Evolutionary conservation across 2,113 vertebrate species (phyloP).

Genomic region (Scortum barcoo): DNA sequence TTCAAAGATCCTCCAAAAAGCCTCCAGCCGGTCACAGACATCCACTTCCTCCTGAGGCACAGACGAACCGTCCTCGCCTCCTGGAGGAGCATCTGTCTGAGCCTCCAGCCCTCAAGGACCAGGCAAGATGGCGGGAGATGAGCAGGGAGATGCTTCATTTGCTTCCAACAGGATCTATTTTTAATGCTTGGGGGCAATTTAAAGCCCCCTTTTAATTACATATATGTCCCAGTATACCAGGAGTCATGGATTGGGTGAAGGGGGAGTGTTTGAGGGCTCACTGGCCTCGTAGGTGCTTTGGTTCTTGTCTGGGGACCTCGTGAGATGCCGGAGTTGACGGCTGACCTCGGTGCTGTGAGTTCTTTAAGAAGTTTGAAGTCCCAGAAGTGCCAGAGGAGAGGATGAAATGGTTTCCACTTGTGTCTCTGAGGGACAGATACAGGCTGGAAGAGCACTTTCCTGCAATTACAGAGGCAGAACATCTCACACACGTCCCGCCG

Average conservation of each 20-base stretch:
- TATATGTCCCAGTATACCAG: conserved; percentile 55
- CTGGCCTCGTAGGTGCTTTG: conserved; percentile 2
- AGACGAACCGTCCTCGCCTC: conserved; percentile 27
- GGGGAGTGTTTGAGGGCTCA: conserved; percentile 16
- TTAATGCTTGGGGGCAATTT: conserved; percentile 72
- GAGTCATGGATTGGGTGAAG: conserved; percentile 36
- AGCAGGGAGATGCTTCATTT: conserved; percentile 71
- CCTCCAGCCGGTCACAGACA: conserved; percentile 14
- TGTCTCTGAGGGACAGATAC: conserved; percentile 24
- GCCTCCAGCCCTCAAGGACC: conserved; percentile 53
- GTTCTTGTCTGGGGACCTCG: conserved; percentile 22
- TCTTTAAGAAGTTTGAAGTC: conserved; percentile 33
- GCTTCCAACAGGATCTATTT: conserved; percentile 72
- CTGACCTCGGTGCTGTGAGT: conserved; percentile 38
- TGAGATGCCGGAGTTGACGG: conserved; percentile 61
- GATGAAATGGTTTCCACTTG: conserved; percentile 41
- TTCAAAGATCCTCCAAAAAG: conserved; percentile 2
- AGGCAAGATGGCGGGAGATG: conserved; percentile 61
- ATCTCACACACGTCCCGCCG: conserved; percentile 5
- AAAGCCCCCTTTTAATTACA: conserved; percentile 74
- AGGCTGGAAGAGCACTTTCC: conserved; percentile 57
- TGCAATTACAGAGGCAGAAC: conserved; percentile 17
- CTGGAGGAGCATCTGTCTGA: conserved; percentile 65
- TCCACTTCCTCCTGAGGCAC: conserved; percentile 39
- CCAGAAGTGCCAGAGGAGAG: conserved; percentile 31